A percentile compares a stretch with the other conserved stretches of the same genome.
phyloP scores from a whole-genome alignment of 2,113 vertebrate genomes.

The Stercorarius parasiticus region DNA sequence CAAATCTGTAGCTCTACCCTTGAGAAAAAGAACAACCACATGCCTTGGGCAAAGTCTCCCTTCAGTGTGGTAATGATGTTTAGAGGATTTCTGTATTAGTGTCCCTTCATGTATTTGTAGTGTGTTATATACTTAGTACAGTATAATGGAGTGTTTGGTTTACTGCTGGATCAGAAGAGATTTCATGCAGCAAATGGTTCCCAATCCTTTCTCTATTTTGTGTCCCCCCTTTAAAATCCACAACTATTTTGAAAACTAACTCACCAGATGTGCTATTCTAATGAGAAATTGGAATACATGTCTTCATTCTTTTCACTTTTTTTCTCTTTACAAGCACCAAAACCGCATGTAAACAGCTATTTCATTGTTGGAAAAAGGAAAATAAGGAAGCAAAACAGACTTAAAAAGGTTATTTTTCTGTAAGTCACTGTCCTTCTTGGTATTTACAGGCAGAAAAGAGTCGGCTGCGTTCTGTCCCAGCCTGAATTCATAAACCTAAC shows the following conservation, averaged over 20 bases:
- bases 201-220: rapidly evolving
- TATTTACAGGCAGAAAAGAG: slow-evolving; percentile 59
- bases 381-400: not conserved
- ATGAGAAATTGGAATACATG: not conserved
- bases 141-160: not conserved
- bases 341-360: not conserved
- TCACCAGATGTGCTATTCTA: not conserved
- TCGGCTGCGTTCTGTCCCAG: slow-evolving; percentile 61
- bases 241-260: not conserved
- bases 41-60: not conserved
- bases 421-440: not conserved
- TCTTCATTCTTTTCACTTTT: not conserved
- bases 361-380: not conserved
- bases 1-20: not conserved
- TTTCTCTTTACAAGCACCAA: not conserved
- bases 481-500: slow-evolving; percentile 80
- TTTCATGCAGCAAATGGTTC: not conserved
- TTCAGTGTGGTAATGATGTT: not conserved
- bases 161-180: not conserved
- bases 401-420: not conserved
- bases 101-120: not conserved
- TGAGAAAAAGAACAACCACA: not conserved
- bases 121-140: not conserved
- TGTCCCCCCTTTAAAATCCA: not conserved
- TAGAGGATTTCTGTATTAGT: not conserved